Conservation (phyloP, 2,888 invertebrate genomes). For the Drosophila anomelani region DNA sequence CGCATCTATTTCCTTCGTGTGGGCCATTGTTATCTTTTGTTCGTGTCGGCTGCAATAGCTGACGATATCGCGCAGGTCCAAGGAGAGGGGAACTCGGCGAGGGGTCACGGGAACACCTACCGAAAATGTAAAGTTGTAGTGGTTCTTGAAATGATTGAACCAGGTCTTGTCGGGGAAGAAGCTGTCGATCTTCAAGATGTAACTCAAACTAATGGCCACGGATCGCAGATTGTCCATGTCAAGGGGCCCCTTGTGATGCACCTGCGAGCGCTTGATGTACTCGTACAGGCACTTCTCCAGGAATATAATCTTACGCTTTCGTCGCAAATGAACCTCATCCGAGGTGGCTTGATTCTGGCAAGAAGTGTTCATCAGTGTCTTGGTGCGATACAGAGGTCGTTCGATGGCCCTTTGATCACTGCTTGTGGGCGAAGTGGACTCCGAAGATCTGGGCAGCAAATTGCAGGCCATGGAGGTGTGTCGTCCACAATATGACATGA, state of each 20-base stretch:
- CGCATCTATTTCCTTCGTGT: conserved; percentile 44
- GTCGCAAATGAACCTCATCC: conserved; percentile 69
- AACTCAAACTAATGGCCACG: conserved; percentile 71
- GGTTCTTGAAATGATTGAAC: conserved; percentile 74
- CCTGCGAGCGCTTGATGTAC: conserved; percentile 79
- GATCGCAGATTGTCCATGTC: conserved; percentile 65
- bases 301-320: conserved; percentile 80
- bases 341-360: conserved; percentile 68
- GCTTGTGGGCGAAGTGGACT: neutral
- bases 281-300: conserved; percentile 80
- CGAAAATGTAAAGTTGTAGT: conserved; percentile 66
- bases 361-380: conserved; percentile 62
- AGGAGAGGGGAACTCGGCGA: conserved; percentile 71
- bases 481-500: conserved; percentile 78
- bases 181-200: conserved; percentile 80
- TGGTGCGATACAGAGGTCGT: conserved; percentile 64
- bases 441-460: conserved; percentile 13
- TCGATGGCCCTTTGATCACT: conserved; percentile 14
- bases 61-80: conserved; percentile 80
- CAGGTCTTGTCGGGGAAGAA: conserved; percentile 77
- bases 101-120: conserved; percentile 50
- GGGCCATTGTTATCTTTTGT: conserved; percentile 67
- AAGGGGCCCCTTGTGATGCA: conserved; percentile 73
- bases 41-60: conserved; percentile 80
- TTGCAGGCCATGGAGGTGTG: conserved; percentile 43